Evolutionary conservation across 2,888 invertebrate genomes (phyloP), one percentile per base, ranked within the genome.

Genomic region (Polylopha cassiicola): DNA sequence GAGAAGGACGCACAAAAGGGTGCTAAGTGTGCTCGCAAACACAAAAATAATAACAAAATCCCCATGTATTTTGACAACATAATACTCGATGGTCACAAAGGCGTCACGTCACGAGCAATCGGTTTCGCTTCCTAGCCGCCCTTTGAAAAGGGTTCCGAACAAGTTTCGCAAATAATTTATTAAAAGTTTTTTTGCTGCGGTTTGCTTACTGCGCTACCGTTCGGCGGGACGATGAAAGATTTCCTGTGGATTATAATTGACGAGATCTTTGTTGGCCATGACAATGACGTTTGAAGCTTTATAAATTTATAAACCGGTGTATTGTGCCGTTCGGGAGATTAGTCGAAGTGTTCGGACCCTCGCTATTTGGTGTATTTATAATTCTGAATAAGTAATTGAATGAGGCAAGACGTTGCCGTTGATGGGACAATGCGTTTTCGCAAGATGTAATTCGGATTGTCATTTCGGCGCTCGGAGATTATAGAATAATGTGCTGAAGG

Each of bases 31-130:
- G 74, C 79, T 75, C 65, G 76, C 81, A 81, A 84, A 85, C 84
- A 82, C 77, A 78, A 80, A 79, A 84, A 84, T 84, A 85, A 84
- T 84, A 84, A 82, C 81, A 75, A 80, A 82, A 82, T 82, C 81
- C 73, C 76, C 69, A 73, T 80, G 80, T 85, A 84, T 85, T 85
- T 85, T 85, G 85, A 85, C 84, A 84, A 77, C 82, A 79, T 84
- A 85, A 84, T 82, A 81, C 82, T 79, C 70, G 68, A 71, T 68
- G 73, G 76, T 74, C 75, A 84, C 82, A 82, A 84, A 71, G 75
- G 68, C 71, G 72, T 73, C 77, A 78, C 73, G 82, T 84, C 84
- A 81, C 78, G 72, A 74, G 69, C 79, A 79, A 84, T 84, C 80
- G 81, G 81, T 74, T 78, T 81, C 79, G 75, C 69, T 79, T 80